A percentile compares a stretch with the other conserved stretches of the same genome.
Evolutionary conservation across 2,888 invertebrate genomes (phyloP).

Genomic region (Drosophila demipolita): DNA sequence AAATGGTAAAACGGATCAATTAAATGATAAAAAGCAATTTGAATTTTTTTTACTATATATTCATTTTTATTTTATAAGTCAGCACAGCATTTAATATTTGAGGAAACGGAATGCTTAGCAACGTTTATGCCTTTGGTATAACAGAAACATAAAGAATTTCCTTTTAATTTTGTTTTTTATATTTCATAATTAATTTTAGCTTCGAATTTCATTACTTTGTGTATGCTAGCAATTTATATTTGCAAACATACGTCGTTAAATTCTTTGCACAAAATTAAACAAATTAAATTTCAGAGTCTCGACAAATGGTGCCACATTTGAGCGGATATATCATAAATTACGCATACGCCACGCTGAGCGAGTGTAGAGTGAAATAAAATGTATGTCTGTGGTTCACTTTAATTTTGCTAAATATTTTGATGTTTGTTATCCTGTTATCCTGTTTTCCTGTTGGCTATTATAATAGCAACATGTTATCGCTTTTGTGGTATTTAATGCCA

Average conservation of each 20-base stretch:
- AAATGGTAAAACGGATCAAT: neutral
- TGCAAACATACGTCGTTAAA: neutral
- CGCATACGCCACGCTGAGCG: conserved; percentile 36
- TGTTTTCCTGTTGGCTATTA: conserved; percentile 50
- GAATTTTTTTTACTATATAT: neutral
- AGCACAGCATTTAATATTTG: neutral
- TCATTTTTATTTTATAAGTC: neutral
- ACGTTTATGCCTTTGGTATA: neutral
- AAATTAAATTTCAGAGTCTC: conserved; percentile 14
- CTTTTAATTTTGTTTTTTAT: neutral
- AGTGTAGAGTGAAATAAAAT: conserved; percentile 30
- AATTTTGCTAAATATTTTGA: conserved; percentile 49
- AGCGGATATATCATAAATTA: conserved; percentile 9
- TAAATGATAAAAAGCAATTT: neutral
- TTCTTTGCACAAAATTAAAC: conserved; percentile 2
- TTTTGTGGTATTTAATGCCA: conserved; percentile 22
- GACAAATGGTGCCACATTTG: neutral
- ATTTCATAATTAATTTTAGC: neutral
- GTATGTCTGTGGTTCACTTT: conserved; percentile 41
- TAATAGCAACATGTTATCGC: conserved; percentile 39
- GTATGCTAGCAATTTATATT: conserved; percentile 1
- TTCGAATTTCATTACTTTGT: neutral
- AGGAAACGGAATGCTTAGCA: neutral
- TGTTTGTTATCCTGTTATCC: conserved; percentile 59
- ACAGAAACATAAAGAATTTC: neutral